Conservation (phyloP, 2,888 invertebrate genomes). For the Dinocampus coccinellae region DNA sequence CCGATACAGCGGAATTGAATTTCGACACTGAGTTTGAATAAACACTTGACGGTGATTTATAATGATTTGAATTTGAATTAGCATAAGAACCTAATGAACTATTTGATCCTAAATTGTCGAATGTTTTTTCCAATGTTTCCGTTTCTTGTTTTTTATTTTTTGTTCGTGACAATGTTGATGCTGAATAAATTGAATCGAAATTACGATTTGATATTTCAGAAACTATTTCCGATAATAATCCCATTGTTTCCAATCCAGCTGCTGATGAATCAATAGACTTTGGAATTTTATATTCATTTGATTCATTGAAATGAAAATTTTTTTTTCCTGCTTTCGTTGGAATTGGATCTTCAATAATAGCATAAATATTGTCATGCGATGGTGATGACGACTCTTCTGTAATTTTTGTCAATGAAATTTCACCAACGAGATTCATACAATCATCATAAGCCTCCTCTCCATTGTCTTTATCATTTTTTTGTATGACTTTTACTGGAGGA, state of each 20-base stretch:
- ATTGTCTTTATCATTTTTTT: constrained; percentile 46
- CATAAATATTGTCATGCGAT: constrained; percentile 83
- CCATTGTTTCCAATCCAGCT: constrained; percentile 73
- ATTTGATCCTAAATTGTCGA: constrained; percentile 54
- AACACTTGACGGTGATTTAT: constrained; percentile 75
- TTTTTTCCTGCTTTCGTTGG: constrained; percentile 62
- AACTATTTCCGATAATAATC: constrained; percentile 87
- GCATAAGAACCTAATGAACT: constrained; percentile 73
- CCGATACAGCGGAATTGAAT: constrained; percentile 74
- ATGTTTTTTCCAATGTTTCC: constrained; percentile 50
- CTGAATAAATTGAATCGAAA: constrained; percentile 89
- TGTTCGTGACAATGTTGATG: constrained; percentile 76
- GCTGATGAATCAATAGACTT: constrained; percentile 70
- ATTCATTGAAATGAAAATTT: constrained; percentile 38
- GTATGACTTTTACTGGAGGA: constrained; percentile 64
- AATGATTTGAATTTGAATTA: constrained; percentile 71
- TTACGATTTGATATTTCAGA: constrained; percentile 89
- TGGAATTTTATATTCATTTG: constrained; percentile 69
- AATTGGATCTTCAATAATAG: constrained; percentile 86
- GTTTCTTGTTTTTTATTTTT: constrained; percentile 67
- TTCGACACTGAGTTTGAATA: constrained; percentile 72
- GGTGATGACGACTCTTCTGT: constrained; percentile 73
- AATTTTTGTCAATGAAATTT: constrained; percentile 75
- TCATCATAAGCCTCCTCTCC: constrained; percentile 79
- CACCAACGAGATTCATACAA: constrained; percentile 78